These are phyloP conservation scores for Clitarchus hookeri DNA, from an alignment of 2,888 invertebrate species.

Conservation along the genomic window DNA sequence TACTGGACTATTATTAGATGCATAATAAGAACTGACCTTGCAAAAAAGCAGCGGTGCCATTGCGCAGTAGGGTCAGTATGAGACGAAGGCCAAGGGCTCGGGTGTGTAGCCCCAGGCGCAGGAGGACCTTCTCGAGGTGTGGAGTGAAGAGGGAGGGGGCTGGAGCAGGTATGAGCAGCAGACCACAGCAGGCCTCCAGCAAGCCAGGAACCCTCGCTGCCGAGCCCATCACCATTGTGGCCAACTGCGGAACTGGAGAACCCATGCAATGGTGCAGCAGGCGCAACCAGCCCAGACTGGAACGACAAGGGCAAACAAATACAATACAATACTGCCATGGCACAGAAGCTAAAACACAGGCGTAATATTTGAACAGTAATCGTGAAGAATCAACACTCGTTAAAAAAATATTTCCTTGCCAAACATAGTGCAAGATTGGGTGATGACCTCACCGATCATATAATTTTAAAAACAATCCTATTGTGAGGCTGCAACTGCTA, in stretches of 20 bases:
- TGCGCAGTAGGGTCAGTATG: slow-evolving; percentile 63
- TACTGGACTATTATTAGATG: too few species aligned
- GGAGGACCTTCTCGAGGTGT: slow-evolving; percentile 69
- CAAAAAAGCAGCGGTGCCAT: slow-evolving; percentile 52
- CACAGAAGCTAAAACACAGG: too few species aligned
- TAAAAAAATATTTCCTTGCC: too few species aligned
- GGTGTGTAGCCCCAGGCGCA: slow-evolving; percentile 70
- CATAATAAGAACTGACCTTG: slow-evolving; percentile 27
- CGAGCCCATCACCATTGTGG: slow-evolving; percentile 59
- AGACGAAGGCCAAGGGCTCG: slow-evolving; percentile 63
- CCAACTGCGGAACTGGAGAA: slow-evolving; percentile 55
- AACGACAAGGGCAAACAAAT: background rate
- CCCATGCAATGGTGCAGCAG: slow-evolving; percentile 77
- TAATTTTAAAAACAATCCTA: too few species aligned
- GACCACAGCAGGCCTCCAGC: slow-evolving; percentile 65
- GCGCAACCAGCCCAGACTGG: slow-evolving; percentile 81
- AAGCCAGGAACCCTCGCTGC: slow-evolving; percentile 67
- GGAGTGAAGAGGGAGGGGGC: slow-evolving; percentile 65
- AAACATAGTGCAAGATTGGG: too few species aligned
- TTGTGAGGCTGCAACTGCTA: too few species aligned
- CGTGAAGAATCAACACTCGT: too few species aligned
- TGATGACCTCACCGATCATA: too few species aligned
- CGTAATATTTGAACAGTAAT: too few species aligned
- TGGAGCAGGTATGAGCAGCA: slow-evolving; percentile 71
- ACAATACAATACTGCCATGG: too few species aligned